Conservation (phyloP, 2,113 vertebrate genomes). For the Silurus asotus region DNA sequence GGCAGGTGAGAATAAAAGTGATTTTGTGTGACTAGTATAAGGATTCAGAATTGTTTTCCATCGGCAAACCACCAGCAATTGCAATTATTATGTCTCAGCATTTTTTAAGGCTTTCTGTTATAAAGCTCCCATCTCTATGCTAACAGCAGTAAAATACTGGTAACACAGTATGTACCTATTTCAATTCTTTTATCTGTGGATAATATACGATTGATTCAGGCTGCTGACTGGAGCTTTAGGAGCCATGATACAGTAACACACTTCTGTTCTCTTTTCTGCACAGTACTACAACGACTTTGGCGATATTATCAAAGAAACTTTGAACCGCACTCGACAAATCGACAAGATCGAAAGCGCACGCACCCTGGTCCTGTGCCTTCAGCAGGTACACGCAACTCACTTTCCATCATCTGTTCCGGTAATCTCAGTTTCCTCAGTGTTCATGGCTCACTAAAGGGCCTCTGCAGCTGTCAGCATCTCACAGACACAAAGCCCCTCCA, state of each 20-base stretch:
- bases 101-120: not conserved
- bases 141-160: not conserved
- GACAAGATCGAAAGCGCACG: conserved; percentile 83
- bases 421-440: not conserved
- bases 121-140: not conserved
- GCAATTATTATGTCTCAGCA: not conserved
- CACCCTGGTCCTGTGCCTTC: conserved; percentile 81
- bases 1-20: not conserved
- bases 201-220: not conserved
- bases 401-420: not conserved
- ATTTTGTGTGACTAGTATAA: not conserved
- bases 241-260: not conserved
- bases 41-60: not conserved
- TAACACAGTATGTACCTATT: not conserved
- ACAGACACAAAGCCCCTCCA: conserved; percentile 36
- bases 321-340: conserved; percentile 78
- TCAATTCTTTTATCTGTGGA: not conserved
- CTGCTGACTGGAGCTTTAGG: not conserved
- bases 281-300: conserved; percentile 85
- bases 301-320: conserved; percentile 88
- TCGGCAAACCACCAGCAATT: not conserved
- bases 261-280: conserved; percentile 27
- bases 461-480: conserved; percentile 50
- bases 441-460: conserved; percentile 25
- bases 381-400: conserved; percentile 75